phyloP scores from a whole-genome alignment of 2,888 invertebrate genomes.

The Cyclophora punctaria region DNA sequence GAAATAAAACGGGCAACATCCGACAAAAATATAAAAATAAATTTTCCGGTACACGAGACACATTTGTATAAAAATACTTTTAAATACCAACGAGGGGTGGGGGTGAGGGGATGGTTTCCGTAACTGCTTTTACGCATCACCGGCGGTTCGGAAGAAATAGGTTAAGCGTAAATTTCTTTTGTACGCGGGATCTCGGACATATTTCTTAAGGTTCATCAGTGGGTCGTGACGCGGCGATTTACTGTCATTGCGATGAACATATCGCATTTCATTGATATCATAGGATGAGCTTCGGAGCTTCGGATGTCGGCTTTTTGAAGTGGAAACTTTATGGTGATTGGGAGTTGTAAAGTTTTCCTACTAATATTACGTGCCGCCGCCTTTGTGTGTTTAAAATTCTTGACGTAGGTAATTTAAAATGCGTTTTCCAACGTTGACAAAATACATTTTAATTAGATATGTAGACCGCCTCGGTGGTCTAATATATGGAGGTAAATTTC shows the following conservation, averaged over 20 bases:
- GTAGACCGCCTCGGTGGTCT: too few species aligned
- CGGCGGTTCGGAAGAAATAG: conserved; percentile 29
- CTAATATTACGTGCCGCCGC: too few species aligned
- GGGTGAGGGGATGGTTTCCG: conserved; percentile 24
- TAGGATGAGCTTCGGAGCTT: neutral
- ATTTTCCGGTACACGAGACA: conserved; percentile 3
- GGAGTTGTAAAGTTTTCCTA: too few species aligned
- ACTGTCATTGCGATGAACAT: conserved; percentile 4
- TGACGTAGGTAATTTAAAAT: too few species aligned
- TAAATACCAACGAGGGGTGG: conserved; percentile 10
- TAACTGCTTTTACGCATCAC: conserved; percentile 24
- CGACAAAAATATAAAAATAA: neutral
- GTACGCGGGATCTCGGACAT: conserved; percentile 17
- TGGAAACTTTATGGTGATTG: too few species aligned
- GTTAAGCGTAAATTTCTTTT: conserved; percentile 14
- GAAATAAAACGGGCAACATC: neutral
- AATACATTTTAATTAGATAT: too few species aligned
- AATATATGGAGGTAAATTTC: too few species aligned
- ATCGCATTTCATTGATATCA: conserved; percentile 4
- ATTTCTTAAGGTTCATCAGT: conserved; percentile 13
- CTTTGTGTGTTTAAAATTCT: too few species aligned
- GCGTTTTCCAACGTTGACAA: too few species aligned
- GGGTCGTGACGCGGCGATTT: conserved; percentile 6
- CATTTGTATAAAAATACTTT: conserved; percentile 19
- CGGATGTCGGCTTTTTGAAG: neutral